Conservation (phyloP, 64 coral and sea anemone genomes). For the Stylophora pistillata region DNA sequence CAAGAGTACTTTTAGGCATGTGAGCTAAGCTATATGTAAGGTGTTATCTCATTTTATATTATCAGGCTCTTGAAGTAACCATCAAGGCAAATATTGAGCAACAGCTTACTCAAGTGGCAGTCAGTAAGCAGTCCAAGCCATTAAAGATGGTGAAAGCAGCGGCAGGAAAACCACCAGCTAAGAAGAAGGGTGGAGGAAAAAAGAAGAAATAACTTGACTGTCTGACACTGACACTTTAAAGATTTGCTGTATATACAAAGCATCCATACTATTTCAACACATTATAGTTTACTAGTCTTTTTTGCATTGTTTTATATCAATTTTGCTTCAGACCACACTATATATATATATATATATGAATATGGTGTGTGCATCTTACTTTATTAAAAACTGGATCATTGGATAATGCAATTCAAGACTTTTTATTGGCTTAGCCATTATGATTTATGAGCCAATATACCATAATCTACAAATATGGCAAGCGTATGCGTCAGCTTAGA, state of each 20-base stretch:
- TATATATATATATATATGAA: too few species aligned
- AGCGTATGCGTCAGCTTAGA: too few species aligned
- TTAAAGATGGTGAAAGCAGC: conserved; percentile 38
- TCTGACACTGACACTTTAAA: background rate
- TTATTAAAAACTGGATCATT: too few species aligned
- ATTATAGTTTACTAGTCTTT: background rate
- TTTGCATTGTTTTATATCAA: too few species aligned
- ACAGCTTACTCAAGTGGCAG: conserved; percentile 42
- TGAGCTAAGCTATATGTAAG: background rate
- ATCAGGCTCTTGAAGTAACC: conserved; percentile 36
- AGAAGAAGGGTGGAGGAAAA: conserved; percentile 34
- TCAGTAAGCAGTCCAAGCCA: conserved; percentile 46
- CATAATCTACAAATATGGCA: too few species aligned
- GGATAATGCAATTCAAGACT: too few species aligned
- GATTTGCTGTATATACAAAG: background rate
- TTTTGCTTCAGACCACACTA: too few species aligned
- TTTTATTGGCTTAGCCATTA: too few species aligned
- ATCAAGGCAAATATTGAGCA: conserved; percentile 71
- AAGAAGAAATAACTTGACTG: conserved; percentile 35
- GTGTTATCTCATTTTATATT: background rate
- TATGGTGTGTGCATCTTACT: too few species aligned
- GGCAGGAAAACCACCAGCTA: background rate
- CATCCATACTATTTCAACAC: background rate
- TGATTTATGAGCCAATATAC: too few species aligned
- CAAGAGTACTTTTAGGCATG: too few species aligned